Percentiles rank a stretch among this genome's conserved stretches.
Conservation (phyloP, 2,888 invertebrate species). For the Ethmia dodecea region DNA sequence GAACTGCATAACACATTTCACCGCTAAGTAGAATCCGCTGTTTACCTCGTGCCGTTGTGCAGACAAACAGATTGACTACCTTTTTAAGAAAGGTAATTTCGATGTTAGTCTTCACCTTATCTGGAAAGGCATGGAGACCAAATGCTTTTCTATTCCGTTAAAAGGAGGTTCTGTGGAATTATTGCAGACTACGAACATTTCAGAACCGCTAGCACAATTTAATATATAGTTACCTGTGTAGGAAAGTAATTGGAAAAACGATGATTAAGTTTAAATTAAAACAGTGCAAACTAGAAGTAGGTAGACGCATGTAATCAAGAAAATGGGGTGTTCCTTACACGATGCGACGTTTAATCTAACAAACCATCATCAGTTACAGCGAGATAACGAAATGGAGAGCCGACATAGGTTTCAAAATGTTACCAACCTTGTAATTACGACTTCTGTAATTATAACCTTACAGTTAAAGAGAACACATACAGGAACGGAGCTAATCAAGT, state of each 20-base stretch:
- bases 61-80: constrained; percentile 54
- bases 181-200: no score
- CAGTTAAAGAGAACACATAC: constrained; percentile 50
- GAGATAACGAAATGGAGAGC: constrained; percentile 55
- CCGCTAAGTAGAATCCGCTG: constrained; percentile 70
- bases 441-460: constrained; percentile 69
- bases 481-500: constrained; percentile 65
- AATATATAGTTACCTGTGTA: no score
- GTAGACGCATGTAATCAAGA: constrained; percentile 57
- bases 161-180: no score
- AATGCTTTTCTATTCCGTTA: constrained; percentile 13
- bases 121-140: constrained; percentile 26
- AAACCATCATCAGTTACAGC: constrained; percentile 60
- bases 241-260: constrained; percentile 11
- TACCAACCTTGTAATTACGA: constrained; percentile 68
- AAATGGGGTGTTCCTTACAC: constrained; percentile 43
- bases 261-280: constrained; percentile 34
- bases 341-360: constrained; percentile 74
- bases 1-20: constrained; percentile 55
- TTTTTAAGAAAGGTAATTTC: constrained; percentile 45
- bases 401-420: constrained; percentile 53
- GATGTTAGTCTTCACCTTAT: constrained; percentile 40
- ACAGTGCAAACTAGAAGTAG: constrained; percentile 36
- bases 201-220: no score
- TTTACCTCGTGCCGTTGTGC: constrained; percentile 36